Base-by-base conservation (phyloP, 2,113 vertebrate genomes). In the Oryctolagus cuniculus region DNA sequence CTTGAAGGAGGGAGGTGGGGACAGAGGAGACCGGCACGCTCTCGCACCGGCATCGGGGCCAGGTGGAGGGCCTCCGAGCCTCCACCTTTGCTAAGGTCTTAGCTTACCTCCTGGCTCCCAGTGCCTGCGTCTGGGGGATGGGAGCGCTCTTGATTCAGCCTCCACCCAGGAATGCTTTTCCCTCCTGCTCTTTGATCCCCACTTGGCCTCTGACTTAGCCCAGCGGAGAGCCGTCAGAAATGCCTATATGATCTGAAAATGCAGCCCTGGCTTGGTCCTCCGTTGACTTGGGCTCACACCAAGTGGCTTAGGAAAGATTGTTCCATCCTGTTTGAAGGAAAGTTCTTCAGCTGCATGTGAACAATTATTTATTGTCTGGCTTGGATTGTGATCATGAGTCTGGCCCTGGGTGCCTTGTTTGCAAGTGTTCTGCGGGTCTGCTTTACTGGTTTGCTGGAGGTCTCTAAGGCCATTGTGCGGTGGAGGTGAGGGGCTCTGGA, bases 101-200 rank as follows among this genome's bases (percentile, higher is more conserved):
- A 27, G 55, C 19, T 58, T 58, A 58, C 66, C 38, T 34, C 61
- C 49, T 38, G 16, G 4, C 38, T 89, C 80, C 73, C 94, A 77
- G 70, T 67, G 64, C 66, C 36, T 38, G 77, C 49, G 69, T 79
- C 15, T 81, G 67, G 66, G 80, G 67, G 64, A 87, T 34, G 94
- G 92, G 73, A 64, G 94, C 81, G 79, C 96, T 96, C 96, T 97
- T 96, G 95, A 72, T 24, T 94, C 92, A 11, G 55, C 19, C 29
- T 93, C 91, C 87, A 38, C 88, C 89, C 0, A 31, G 96, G 96
- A 97, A 97, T 93, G 80, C 10, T 55, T 96, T 97, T 96, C 94
- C 90, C 93, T 96, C 92, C 91, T 94, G 64, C 96, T 91, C 72
- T 97, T 96, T 97, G 95, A 97, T 96, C 94, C 96, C 85, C 1